Evolutionary conservation across 2,888 invertebrate genomes (phyloP), one percentile per base, ranked within the genome.

Genomic region (Conomelus anceps): DNA sequence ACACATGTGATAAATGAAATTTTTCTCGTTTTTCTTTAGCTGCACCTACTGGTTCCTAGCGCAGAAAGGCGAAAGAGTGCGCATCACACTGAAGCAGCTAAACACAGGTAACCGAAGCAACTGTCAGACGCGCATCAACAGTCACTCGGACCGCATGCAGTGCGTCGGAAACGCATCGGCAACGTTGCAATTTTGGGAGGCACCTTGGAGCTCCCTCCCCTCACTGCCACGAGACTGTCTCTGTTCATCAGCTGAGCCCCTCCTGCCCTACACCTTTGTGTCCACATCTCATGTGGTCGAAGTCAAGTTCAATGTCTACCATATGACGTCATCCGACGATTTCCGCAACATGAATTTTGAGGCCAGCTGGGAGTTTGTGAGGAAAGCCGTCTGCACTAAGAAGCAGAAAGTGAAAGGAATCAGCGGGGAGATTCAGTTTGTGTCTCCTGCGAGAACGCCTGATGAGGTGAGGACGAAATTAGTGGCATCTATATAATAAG

Each of bases 21-120:
- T 20, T 22, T 22, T 22, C 3, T 85, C 22, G 11, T 87, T 22
- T 89, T 90, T 86, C 94, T 94, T 88, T 94, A 97, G 96, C 92
- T 98, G 98, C 93, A 95, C 96, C 86, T 98, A 98, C 93, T 96
- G 97, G 87, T 98, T 98, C 92, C 97, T 98, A 93, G 98, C 96
- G 0, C 96, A 96, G 92, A 96, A 96, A 88, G 97, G 97, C 87
- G 97, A 98, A 93, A 95, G 96, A 87, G 95, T 98, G 87, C 95
- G 96, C 90, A 94, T 98, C 88, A 95, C 96, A 89, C 94, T 98
- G 89, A 96, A 96, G 92, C 96, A 96, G 90, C 94, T 97, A 3
- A 94, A 95, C n/a, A 96, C 95, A 11, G 94, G 95, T 89, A 94
- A 95, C 92, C 92, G 94, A 92, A 92, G 91, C 0, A 93, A 94